Conservation (phyloP, 2,113 vertebrate species). For the Saimiri boliviensis region DNA sequence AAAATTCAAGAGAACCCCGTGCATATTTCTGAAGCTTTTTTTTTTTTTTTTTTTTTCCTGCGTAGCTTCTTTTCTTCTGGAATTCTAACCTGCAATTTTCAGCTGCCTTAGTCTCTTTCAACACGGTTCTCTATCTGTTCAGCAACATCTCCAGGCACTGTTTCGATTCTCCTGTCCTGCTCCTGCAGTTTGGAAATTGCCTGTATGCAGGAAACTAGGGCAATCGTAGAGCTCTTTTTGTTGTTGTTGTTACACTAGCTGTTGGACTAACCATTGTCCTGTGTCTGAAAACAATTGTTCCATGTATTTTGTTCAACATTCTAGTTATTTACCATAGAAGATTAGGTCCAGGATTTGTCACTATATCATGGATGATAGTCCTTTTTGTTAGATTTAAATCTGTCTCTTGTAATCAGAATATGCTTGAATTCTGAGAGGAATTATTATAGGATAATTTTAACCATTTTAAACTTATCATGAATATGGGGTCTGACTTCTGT, state of each 20-base stretch:
- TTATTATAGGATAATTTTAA: background rate
- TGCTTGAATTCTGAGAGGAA: background rate
- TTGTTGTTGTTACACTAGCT: background rate
- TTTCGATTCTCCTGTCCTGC: background rate
- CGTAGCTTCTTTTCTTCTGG: background rate
- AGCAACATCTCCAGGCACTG: background rate
- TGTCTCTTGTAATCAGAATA: background rate
- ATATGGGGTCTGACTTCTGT: background rate
- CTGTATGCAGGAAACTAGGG: background rate
- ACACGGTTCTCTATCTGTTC: background rate
- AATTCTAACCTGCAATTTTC: background rate
- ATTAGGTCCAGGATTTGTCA: background rate
- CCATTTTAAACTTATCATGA: background rate
- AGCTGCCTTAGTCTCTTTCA: background rate
- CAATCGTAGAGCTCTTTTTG: background rate
- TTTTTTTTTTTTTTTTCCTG: background rate
- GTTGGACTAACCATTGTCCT: background rate
- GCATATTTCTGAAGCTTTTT: background rate
- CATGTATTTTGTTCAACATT: background rate
- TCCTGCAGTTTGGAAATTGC: background rate
- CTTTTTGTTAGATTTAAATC: background rate
- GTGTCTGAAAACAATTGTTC: background rate
- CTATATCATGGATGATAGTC: background rate
- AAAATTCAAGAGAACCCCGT: background rate
- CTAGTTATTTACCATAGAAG: background rate